Conservation (phyloP, 1,140 invertebrate species). For the Portunus trituberculatus region DNA sequence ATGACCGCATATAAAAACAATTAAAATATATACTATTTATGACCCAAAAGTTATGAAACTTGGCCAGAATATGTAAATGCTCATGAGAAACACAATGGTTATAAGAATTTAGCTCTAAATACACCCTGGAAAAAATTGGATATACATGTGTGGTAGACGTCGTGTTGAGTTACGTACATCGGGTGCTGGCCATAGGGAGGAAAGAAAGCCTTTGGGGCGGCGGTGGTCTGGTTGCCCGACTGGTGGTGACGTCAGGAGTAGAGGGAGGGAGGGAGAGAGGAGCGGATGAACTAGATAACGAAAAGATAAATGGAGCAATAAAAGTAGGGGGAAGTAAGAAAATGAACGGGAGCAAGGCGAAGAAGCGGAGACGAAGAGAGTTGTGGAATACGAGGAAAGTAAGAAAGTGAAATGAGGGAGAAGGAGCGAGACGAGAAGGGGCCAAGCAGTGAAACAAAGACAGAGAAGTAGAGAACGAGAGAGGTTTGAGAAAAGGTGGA, state of each 20-base stretch:
- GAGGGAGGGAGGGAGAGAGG: slow-evolving; percentile 1
- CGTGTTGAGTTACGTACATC: background rate
- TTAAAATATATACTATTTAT: no score
- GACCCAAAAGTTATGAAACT: no score
- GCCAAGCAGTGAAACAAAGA: background rate
- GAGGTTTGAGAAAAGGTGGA: background rate
- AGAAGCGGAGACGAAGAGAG: background rate
- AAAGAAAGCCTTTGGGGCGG: no score
- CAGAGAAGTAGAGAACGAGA: background rate
- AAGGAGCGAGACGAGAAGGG: background rate
- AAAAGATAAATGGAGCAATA: slow-evolving; percentile 3
- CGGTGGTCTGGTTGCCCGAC: background rate
- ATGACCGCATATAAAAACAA: no score
- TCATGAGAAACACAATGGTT: no score
- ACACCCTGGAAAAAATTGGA: no score
- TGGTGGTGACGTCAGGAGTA: background rate
- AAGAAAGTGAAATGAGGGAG: slow-evolving; percentile 22
- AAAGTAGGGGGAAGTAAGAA: background rate
- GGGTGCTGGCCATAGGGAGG: no score
- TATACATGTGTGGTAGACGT: no score
- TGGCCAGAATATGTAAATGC: no score
- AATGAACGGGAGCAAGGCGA: background rate
- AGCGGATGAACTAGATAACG: slow-evolving; percentile 12
- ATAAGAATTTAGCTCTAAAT: no score
- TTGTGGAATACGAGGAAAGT: slow-evolving; percentile 3